Conservation (phyloP, 2,797 vertebrate genomes). For the Trichosurus vulpecula region DNA sequence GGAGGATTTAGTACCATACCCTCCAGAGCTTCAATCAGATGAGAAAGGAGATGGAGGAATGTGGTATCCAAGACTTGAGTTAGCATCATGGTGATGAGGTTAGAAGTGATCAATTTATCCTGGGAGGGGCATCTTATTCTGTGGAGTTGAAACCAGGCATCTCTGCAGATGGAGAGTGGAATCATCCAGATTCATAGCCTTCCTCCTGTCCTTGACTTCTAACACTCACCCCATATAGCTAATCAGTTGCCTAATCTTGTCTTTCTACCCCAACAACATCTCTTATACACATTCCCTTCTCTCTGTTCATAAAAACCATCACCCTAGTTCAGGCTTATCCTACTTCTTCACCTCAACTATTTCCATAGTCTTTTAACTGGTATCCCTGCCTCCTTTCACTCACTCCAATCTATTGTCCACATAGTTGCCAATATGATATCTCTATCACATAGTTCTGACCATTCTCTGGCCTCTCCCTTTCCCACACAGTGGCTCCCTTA, state of each 20-base stretch:
- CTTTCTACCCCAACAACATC: neutral
- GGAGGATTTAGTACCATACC: neutral
- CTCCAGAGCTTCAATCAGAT: neutral
- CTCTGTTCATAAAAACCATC: neutral
- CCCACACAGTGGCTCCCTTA: neutral
- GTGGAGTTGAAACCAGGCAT: neutral
- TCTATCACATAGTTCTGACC: neutral
- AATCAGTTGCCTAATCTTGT: neutral
- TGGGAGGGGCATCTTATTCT: neutral
- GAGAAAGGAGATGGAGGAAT: neutral
- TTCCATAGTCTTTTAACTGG: neutral
- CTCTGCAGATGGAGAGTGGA: too few species aligned
- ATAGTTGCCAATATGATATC: slow-evolving; percentile 22
- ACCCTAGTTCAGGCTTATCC: neutral
- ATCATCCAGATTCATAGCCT: too few species aligned
- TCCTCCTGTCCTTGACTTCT: neutral
- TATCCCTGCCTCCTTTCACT: neutral
- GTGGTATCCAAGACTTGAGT: neutral
- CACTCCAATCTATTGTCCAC: neutral
- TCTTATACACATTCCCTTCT: neutral
- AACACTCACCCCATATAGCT: neutral
- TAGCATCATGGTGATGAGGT: neutral
- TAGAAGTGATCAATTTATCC: neutral
- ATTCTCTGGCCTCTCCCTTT: neutral
- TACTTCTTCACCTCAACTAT: neutral